phyloP scores from a whole-genome alignment of 2,113 vertebrate genomes.

The Furnarius figulus region DNA sequence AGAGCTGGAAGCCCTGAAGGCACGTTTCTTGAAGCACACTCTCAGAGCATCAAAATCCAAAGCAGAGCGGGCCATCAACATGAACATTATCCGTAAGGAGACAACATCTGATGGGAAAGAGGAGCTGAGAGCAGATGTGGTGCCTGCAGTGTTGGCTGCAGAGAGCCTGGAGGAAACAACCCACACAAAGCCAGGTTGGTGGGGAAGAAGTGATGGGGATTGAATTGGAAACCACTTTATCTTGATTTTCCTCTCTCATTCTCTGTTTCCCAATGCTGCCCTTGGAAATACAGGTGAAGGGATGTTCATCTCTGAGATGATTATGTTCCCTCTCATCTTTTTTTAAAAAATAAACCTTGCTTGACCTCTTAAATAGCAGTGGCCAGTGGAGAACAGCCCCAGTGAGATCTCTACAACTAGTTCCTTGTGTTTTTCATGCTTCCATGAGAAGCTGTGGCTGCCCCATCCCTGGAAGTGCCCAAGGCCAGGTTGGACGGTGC shows the following conservation, averaged over 20 bases:
- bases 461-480: not conserved
- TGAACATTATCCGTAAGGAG: conserved; percentile 88
- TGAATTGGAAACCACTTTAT: not conserved
- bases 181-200: conserved; percentile 85
- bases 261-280: not conserved
- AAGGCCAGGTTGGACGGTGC: rapidly evolving
- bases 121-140: conserved; percentile 80
- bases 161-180: conserved; percentile 75
- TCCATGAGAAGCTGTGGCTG: not conserved
- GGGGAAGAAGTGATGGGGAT: not conserved
- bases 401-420: not conserved
- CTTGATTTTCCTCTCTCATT: not conserved
- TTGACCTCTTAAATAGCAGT: not conserved
- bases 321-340: not conserved
- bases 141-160: conserved; percentile 80
- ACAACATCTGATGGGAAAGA: conserved; percentile 81
- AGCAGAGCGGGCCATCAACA: conserved; percentile 74
- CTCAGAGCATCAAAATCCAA: conserved; percentile 64
- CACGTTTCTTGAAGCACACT: conserved; percentile 89
- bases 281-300: not conserved
- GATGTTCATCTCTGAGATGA: not conserved
- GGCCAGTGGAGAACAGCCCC: not conserved
- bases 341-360: not conserved
- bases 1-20: conserved; percentile 91
- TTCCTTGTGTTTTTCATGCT: not conserved